phyloP scores from a whole-genome alignment of 2,113 vertebrate species.

The Sterrhoptilus dennistouni region DNA sequence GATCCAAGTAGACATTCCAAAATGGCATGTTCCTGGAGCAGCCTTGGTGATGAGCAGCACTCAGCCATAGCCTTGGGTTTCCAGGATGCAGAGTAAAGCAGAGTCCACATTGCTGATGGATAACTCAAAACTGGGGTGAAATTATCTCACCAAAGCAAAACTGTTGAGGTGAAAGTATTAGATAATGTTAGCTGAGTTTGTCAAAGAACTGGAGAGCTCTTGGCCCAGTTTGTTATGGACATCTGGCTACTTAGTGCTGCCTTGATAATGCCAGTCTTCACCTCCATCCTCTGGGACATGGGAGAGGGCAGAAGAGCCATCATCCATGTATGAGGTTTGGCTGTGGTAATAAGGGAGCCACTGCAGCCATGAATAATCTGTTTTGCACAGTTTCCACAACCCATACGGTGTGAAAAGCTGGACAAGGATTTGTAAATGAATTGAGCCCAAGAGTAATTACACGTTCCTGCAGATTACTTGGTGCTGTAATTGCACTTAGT shows the following conservation, averaged over 20 bases:
- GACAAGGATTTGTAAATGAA: constrained; percentile 68
- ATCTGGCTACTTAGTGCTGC: not conserved
- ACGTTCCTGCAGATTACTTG: constrained; percentile 67
- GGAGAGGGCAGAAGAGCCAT: not conserved
- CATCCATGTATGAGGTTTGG: not conserved
- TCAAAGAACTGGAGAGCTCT: not conserved
- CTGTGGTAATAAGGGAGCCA: not conserved
- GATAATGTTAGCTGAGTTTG: not conserved
- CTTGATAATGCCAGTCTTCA: not conserved
- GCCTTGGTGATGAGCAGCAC: not conserved
- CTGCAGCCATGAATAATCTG: constrained; percentile 20
- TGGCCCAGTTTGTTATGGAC: not conserved
- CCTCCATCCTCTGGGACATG: not conserved
- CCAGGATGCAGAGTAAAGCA: not conserved
- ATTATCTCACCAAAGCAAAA: not conserved
- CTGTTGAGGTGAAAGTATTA: not conserved
- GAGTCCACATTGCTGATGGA: accelerated
- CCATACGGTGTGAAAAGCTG: constrained; percentile 53
- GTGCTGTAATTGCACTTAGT: constrained; percentile 65
- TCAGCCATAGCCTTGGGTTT: not conserved
- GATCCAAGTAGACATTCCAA: not conserved
- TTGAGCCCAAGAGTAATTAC: constrained; percentile 72
- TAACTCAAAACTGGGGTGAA: not conserved
- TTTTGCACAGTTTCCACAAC: constrained; percentile 33
- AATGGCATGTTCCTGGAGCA: not conserved